These are phyloP conservation scores for Kryphioiulus occultus DNA, from an alignment of 2,888 invertebrate species.

Conservation along the genomic window DNA sequence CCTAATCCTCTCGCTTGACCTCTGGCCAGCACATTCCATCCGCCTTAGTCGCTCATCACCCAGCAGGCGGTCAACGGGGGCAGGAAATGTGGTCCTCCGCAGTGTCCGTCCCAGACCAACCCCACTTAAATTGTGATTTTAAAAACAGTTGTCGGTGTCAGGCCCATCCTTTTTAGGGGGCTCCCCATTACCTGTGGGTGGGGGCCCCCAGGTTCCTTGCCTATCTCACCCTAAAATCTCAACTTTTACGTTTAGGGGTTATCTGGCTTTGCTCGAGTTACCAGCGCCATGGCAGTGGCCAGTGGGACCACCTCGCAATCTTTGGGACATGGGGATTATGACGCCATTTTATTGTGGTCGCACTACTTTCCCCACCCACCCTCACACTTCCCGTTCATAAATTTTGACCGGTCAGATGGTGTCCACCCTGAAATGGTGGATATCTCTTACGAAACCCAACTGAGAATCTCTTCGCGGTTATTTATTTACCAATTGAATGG, in stretches of 20 bases:
- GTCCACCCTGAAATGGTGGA: neutral
- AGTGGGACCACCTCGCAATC: neutral
- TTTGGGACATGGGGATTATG: neutral
- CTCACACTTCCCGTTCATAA: neutral
- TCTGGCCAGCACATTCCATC: conserved; percentile 23
- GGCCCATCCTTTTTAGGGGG: neutral
- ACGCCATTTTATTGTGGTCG: neutral
- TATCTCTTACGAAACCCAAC: neutral
- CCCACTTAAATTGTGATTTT: conserved; percentile 23
- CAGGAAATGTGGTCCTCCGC: conserved; percentile 23
- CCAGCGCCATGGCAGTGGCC: neutral
- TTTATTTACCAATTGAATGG: neutral
- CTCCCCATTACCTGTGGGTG: neutral
- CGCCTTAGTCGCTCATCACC: conserved; percentile 23
- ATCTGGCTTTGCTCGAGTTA: no score
- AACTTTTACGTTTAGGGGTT: neutral
- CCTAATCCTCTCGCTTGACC: conserved; percentile 9
- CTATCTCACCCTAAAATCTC: neutral
- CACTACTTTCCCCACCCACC: neutral
- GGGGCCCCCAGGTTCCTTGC: neutral
- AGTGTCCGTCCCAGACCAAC: neutral
- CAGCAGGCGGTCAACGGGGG: neutral
- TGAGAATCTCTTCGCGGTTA: neutral
- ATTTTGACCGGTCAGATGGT: neutral
- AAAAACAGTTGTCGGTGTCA: conserved; percentile 23